Evolutionary conservation across 2,797 vertebrate species (phyloP).

Genomic region (Dicrostonyx torquatus): DNA sequence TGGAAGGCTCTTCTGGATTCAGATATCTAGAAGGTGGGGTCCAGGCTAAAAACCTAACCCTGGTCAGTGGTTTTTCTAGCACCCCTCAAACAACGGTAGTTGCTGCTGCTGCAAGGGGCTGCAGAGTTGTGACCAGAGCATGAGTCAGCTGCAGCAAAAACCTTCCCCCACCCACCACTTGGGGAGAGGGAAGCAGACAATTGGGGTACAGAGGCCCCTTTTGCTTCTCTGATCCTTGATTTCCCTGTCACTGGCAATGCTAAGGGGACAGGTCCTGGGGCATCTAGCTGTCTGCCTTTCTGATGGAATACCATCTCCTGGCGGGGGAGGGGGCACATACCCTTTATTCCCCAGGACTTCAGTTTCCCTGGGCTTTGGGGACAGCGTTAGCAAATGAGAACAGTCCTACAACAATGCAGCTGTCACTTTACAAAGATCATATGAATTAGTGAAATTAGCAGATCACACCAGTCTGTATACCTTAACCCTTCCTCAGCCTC

Average conservation of each 20-base stretch:
- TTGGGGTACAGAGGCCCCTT: fast-evolving
- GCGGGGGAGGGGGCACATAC: background rate
- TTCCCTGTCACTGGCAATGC: background rate
- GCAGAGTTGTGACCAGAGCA: background rate
- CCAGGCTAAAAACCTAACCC: background rate
- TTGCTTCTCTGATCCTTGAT: background rate
- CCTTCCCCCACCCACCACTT: background rate
- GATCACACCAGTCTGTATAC: background rate
- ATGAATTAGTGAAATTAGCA: constrained; percentile 28
- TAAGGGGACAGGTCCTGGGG: background rate
- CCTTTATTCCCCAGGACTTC: background rate
- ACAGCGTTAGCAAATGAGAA: constrained; percentile 7
- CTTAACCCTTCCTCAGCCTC: background rate
- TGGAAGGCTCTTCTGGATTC: background rate
- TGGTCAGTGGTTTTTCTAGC: background rate
- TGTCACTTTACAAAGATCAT: background rate
- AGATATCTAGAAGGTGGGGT: background rate
- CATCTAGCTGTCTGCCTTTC: background rate
- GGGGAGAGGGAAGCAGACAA: background rate
- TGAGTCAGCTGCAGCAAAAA: constrained; percentile 1
- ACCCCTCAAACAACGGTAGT: background rate
- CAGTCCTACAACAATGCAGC: background rate
- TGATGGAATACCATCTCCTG: background rate
- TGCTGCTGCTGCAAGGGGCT: background rate
- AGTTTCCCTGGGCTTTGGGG: background rate